Evolutionary conservation across 1,140 invertebrate species (phyloP).

Genomic region (Formica exsecta): DNA sequence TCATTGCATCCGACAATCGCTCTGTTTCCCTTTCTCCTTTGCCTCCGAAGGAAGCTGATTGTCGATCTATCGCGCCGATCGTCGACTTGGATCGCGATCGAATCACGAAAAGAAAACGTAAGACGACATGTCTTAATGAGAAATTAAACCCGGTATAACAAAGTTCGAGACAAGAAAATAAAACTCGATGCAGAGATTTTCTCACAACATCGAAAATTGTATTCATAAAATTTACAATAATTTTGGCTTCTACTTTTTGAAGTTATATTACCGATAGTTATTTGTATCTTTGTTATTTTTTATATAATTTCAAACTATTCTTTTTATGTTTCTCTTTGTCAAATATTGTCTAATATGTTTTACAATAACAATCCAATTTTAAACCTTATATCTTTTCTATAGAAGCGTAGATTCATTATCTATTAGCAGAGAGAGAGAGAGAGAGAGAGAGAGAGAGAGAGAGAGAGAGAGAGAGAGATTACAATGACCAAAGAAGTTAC

Average conservation of each 20-base stretch:
- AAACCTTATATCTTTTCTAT: background rate
- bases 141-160: background rate
- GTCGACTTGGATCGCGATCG: background rate
- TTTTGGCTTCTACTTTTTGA: too few species aligned
- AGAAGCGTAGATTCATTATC: background rate
- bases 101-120: background rate
- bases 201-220: too few species aligned
- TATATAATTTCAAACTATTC: background rate
- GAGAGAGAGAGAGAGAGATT: background rate
- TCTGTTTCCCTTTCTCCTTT: background rate
- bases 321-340: background rate
- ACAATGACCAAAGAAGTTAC: background rate
- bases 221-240: too few species aligned
- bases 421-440: background rate
- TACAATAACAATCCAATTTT: background rate
- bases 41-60: background rate
- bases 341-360: too few species aligned
- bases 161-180: background rate
- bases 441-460: background rate
- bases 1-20: background rate
- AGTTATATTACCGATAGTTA: too few species aligned
- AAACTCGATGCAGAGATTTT: background rate
- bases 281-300: background rate
- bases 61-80: constrained; percentile 13
- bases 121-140: background rate